Percentiles rank a stretch among this genome's conserved stretches.
phyloP scores from a whole-genome alignment of 2,113 vertebrate species.

The Hystrix cristata region DNA sequence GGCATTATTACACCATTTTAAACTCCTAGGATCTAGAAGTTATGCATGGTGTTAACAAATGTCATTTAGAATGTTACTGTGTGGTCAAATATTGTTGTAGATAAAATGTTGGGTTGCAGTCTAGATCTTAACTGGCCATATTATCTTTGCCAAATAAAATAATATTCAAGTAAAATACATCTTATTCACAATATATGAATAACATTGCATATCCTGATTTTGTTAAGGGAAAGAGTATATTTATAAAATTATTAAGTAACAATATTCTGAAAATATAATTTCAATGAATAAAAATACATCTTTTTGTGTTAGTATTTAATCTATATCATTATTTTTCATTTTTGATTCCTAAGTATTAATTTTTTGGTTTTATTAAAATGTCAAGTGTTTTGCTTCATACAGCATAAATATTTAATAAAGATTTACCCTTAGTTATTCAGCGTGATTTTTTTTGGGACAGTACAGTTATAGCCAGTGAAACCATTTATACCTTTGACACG shows the following conservation, averaged over 20 bases:
- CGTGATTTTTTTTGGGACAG: neutral
- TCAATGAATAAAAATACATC: neutral
- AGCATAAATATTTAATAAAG: neutral
- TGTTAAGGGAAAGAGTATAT: neutral
- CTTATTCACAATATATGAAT: neutral
- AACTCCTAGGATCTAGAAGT: neutral
- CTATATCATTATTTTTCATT: neutral
- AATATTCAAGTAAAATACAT: neutral
- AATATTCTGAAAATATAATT: slow-evolving; percentile 24
- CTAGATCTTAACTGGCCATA: neutral
- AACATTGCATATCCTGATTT: neutral
- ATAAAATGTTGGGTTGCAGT: neutral
- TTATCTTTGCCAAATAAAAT: neutral
- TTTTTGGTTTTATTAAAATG: neutral
- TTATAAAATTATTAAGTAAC: neutral
- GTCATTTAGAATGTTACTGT: neutral
- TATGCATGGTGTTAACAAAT: neutral
- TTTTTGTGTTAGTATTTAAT: neutral
- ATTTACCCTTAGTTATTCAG: neutral
- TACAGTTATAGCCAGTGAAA: neutral
- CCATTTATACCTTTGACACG: neutral
- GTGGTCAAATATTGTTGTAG: neutral
- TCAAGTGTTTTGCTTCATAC: neutral
- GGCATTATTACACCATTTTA: neutral
- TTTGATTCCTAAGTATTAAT: neutral